Conservation (phyloP, 2,113 vertebrate species). For the Trematocara stigmaticum region DNA sequence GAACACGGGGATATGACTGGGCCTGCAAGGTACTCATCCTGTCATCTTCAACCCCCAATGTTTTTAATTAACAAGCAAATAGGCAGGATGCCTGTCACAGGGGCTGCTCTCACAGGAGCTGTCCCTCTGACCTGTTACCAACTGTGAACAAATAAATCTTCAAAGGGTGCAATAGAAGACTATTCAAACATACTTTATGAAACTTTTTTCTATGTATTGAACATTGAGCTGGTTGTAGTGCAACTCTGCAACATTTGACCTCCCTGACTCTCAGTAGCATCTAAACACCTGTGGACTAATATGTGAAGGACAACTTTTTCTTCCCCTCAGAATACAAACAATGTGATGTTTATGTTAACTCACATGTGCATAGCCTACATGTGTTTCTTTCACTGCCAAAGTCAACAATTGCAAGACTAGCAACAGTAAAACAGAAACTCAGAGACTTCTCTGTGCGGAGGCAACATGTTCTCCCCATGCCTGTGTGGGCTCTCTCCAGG, state of each 20-base stretch:
- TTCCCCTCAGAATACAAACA: background rate
- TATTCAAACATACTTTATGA: background rate
- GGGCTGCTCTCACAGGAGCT: background rate
- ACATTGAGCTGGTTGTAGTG: background rate
- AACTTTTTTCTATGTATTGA: background rate
- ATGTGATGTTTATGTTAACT: background rate
- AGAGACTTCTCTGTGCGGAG: background rate
- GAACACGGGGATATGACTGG: background rate
- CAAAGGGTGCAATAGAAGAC: background rate
- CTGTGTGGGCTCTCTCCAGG: background rate
- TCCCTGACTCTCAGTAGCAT: background rate
- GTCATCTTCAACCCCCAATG: background rate
- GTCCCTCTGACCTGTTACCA: background rate
- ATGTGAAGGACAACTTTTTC: background rate
- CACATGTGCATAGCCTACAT: background rate
- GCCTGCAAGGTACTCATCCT: conserved; percentile 9
- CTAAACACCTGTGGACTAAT: background rate
- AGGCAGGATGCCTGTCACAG: background rate
- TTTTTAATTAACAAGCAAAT: conserved; percentile 41
- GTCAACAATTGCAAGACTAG: background rate
- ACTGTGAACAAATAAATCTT: background rate
- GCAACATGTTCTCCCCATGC: background rate
- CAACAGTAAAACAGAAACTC: background rate
- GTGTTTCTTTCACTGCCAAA: background rate
- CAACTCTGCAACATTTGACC: background rate